Evolutionary conservation across 2,113 vertebrate species (phyloP).

Genomic region (Perca fluviatilis): DNA sequence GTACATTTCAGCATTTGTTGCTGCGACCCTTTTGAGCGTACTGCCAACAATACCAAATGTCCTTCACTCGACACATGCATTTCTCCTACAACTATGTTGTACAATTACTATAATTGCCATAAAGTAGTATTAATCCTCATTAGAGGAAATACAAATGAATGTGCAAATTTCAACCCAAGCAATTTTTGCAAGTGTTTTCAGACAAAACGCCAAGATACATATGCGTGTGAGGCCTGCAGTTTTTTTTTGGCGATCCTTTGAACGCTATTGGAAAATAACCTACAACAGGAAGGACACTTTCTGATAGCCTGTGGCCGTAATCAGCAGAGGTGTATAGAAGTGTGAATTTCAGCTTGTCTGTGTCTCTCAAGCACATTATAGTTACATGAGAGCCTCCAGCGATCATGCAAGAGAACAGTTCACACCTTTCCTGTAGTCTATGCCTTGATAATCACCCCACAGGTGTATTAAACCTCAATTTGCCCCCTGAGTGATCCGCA

Average conservation of each 20-base stretch:
- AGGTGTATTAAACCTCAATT: constrained; percentile 71
- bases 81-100: no score
- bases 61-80: no score
- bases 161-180: no score
- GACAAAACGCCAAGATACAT: no score
- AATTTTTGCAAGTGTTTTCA: no score
- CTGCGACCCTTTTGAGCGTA: no score
- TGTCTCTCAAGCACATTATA: constrained; percentile 12
- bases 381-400: constrained; percentile 27
- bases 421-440: constrained; percentile 21
- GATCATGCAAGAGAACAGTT: constrained; percentile 17
- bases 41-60: no score
- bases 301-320: background rate
- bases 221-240: background rate
- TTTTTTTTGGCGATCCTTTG: background rate
- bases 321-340: constrained; percentile 19
- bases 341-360: background rate
- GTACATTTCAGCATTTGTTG: no score
- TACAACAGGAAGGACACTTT: background rate
- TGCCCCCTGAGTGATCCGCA: constrained; percentile 49
- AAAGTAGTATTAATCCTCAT: no score
- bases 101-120: no score
- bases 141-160: no score
- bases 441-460: constrained; percentile 56
- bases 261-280: background rate